Base-by-base conservation (phyloP, 2,888 invertebrate genomes). In the Euplagia quadripunctaria region DNA sequence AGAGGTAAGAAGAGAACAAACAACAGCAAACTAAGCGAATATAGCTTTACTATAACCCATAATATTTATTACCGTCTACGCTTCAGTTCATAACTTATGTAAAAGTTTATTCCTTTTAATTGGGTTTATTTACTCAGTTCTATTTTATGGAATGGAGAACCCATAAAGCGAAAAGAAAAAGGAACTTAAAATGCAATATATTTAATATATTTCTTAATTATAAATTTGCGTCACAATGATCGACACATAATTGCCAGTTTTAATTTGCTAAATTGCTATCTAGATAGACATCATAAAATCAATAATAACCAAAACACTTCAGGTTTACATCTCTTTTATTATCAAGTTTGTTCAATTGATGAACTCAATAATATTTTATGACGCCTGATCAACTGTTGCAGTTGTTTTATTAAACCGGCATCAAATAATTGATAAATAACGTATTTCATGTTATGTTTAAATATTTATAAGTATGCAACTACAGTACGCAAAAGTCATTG, bases 251-350 rank as follows among this genome's bases (percentile, higher is more conserved):
- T 83, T 76, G 80, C 73, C 76, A 75, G 82, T 82, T 82, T 88
- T 89, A 85, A 88, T 91, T 89, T 88, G 84, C 87, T 87, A 87
- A 46, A 89, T 89, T 87, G 86, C 85, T 85, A 84, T 83, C 84
- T 76, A 80, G 78, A 71, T 76, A 79, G 78, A 80, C 80, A 82
- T 85, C 83, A 85, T 82, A 85, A 81, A 86, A 73, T 82, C 79
- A 82, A 86, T 86, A 87, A 90, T 87, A 84, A 89, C 52, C 85
- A 81, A 77, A 82, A 79, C 85, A 84, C 79, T 86, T 87, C 81
- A 80, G 76, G 72, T 86, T 92, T 92, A 91, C 88, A 89, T 83
- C 87, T 86, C 82, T 86, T 90, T 90, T 88, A 90, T 88, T 86
- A 80, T 82, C 65, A 74, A 64, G 71, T 78, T 82, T 83, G 79